These are phyloP conservation scores for Indri indri DNA, from an alignment of 2,113 vertebrate genomes.

Conservation along the genomic window DNA sequence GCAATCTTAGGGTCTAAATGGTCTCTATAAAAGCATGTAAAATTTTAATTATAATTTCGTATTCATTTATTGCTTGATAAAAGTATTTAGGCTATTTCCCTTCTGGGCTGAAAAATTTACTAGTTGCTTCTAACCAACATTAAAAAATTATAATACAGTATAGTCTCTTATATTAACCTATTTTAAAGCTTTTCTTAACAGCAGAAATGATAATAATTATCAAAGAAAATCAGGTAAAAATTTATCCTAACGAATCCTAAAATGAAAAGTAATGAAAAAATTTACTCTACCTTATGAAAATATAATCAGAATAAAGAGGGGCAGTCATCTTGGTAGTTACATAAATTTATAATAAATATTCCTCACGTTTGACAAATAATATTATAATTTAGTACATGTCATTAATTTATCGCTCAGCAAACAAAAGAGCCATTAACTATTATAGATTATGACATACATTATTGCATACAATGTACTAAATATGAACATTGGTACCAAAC, in stretches of 20 bases:
- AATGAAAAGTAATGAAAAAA: not conserved
- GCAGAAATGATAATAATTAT: not conserved
- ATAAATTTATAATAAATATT: not conserved
- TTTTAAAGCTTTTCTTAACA: not conserved
- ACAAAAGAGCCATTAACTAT: not conserved
- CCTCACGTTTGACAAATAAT: not conserved
- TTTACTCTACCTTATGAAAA: not conserved
- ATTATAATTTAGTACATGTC: not conserved
- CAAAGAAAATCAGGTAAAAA: not conserved
- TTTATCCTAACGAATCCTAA: not conserved
- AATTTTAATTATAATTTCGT: conserved; percentile 54
- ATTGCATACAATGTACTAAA: not conserved
- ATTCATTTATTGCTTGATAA: conserved; percentile 48
- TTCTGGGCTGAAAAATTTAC: conserved; percentile 28
- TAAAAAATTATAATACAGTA: not conserved
- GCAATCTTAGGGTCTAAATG: not conserved
- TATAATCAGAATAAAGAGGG: not conserved
- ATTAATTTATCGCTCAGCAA: not conserved
- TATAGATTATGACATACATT: not conserved
- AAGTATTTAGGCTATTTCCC: conserved; percentile 38
- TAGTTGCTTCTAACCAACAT: not conserved
- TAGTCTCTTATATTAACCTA: not conserved
- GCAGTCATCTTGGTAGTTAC: not conserved
- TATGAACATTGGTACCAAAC: not conserved
- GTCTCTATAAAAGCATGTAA: not conserved